Base-by-base conservation (phyloP, 1,140 invertebrate species). In the Monomorium pharaonis region DNA sequence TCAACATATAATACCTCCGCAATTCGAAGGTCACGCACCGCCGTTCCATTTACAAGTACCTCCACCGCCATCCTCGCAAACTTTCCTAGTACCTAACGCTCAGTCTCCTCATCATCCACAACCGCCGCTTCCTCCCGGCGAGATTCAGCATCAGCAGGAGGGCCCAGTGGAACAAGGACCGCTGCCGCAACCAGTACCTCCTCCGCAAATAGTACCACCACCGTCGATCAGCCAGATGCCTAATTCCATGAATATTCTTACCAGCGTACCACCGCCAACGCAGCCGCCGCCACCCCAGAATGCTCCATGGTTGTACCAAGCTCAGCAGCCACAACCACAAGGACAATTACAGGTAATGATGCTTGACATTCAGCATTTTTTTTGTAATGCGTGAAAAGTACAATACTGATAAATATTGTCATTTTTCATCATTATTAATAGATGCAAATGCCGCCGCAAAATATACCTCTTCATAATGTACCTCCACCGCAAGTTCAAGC, bases 191-290 rank as follows among this genome's bases (percentile, higher is more conserved):
- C 94, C 94, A 27, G 94, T 94, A 58, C 94, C 94, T 78, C 94
- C 94, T 9, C 94, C 94, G 3, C 94, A 94, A 86, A 95, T 95
- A 91, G 94, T 95, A 14, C 94, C 94, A 49, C 94, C 94, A 3
- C 94, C 94, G 33, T 90, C 89, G 6, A 88, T 91, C 21, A 92
- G 91, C 76, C 94, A 94, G 78, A 92, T 94, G 84, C 91, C 90
- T 63, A 94, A 93, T 88, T 92, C 94, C 75, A 93, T 94, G 91
- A 95, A 94, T 86, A 92, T 95, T 88, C 86, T 95, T 47, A 94
- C 94, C 0, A 95, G 92, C 78, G 92, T 95, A 58, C 94, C 94
- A 42, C 94, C 94, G 6, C 94, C 94, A 14, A 93, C 92, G 72
- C 94, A 94, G 78, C 86, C 86, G 67, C 94, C 93, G 63, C 91